Evolutionary conservation across 2,797 vertebrate species (phyloP).

Genomic region (Petrocephalus schoutedeni): DNA sequence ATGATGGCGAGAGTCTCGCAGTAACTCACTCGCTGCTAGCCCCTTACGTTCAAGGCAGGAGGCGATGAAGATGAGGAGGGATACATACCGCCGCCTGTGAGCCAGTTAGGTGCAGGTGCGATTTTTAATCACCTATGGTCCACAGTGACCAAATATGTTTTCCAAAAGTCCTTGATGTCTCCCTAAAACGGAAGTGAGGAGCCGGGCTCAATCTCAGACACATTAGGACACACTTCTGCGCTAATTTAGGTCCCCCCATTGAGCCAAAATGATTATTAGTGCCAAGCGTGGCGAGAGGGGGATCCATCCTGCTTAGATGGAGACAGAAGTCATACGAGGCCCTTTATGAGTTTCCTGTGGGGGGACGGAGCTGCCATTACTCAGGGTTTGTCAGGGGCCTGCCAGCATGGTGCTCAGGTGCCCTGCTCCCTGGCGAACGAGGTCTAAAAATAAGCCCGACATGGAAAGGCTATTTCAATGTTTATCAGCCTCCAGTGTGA

Average conservation of each 20-base stretch:
- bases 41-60: neutral
- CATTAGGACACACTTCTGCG: neutral
- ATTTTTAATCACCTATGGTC: neutral
- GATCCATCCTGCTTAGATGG: slow-evolving; percentile 24
- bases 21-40: neutral
- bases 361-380: slow-evolving; percentile 15
- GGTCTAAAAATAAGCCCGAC: slow-evolving; percentile 26
- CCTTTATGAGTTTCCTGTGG: slow-evolving; percentile 25
- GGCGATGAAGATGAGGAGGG: neutral
- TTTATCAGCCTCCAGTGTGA: slow-evolving; percentile 4
- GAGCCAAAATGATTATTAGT: slow-evolving; percentile 20
- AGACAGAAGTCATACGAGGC: slow-evolving; percentile 12
- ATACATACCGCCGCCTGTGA: neutral
- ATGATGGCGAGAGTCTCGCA: neutral
- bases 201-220: neutral
- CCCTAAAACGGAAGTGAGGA: neutral
- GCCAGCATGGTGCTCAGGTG: neutral
- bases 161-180: neutral
- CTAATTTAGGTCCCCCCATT: slow-evolving; percentile 7
- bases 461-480: slow-evolving; percentile 13
- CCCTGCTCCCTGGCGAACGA: neutral
- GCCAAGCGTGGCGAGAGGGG: neutral
- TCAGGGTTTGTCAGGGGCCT: slow-evolving; percentile 19
- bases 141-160: neutral
- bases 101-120: neutral